These are phyloP conservation scores for Linepithema humile DNA, from an alignment of 1,140 invertebrate species.

Conservation along the genomic window DNA sequence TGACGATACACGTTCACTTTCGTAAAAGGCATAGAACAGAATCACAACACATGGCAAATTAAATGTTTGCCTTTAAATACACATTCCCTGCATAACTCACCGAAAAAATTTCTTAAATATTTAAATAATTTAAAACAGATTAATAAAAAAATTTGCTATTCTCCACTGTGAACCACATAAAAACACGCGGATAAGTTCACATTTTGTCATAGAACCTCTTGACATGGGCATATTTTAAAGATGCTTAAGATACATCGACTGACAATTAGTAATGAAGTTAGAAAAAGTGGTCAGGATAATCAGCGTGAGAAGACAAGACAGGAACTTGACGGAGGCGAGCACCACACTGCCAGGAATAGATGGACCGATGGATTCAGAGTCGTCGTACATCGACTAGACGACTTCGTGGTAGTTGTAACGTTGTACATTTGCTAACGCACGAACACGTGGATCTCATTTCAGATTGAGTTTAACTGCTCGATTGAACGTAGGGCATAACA, in stretches of 20 bases:
- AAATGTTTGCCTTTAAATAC: not conserved
- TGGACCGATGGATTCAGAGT: conserved; percentile 74
- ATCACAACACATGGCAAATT: conserved; percentile 2
- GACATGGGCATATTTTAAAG: not conserved
- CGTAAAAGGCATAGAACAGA: not conserved
- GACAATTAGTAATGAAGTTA: conserved; percentile 4
- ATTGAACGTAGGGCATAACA: conserved; percentile 67
- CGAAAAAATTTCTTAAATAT: not conserved
- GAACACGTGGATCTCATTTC: conserved; percentile 65
- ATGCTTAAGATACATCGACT: not conserved
- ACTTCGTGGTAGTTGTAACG: conserved; percentile 63
- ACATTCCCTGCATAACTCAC: not conserved
- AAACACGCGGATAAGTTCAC: not conserved
- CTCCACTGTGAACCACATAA: not conserved
- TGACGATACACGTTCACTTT: not conserved
- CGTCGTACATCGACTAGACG: conserved; percentile 75
- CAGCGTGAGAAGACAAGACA: conserved; percentile 62
- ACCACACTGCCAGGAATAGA: conserved; percentile 83
- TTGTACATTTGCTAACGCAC: conserved; percentile 56
- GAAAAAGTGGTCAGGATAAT: conserved; percentile 51
- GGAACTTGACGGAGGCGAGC: conserved; percentile 76
- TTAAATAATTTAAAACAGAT: not conserved
- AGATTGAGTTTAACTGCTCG: conserved; percentile 70
- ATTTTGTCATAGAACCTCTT: not conserved
- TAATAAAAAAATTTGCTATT: not conserved